These are phyloP conservation scores for Galeopsomyia nigrocyanea DNA, from an alignment of 2,888 invertebrate genomes.

Conservation along the genomic window DNA sequence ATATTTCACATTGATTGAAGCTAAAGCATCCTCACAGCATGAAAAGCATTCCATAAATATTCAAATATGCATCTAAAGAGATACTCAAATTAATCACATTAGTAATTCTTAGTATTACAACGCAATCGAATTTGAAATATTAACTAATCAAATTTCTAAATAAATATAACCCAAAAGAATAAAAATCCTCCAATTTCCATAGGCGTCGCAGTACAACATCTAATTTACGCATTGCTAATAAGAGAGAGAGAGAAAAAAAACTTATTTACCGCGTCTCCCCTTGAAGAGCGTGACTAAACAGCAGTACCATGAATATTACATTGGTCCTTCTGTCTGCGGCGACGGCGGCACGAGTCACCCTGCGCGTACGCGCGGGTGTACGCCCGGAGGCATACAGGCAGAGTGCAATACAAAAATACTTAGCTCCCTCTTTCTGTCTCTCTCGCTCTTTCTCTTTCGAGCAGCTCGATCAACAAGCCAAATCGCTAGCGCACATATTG, in stretches of 20 bases:
- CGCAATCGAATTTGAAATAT: too few species aligned
- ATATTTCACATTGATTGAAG: too few species aligned
- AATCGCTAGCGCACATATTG: slow-evolving; percentile 22
- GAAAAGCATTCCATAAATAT: too few species aligned
- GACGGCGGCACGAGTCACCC: background rate
- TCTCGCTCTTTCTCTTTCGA: background rate
- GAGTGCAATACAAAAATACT: slow-evolving; percentile 42
- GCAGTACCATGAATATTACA: slow-evolving; percentile 43
- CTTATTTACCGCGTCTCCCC: slow-evolving; percentile 8
- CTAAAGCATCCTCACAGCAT: too few species aligned
- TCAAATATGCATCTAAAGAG: too few species aligned
- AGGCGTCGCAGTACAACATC: too few species aligned
- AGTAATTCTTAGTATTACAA: too few species aligned
- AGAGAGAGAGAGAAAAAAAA: slow-evolving; percentile 16
- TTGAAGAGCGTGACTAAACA: slow-evolving; percentile 40
- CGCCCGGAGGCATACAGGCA: slow-evolving; percentile 14
- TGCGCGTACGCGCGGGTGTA: background rate
- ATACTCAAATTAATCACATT: too few species aligned
- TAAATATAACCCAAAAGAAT: too few species aligned
- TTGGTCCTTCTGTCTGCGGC: slow-evolving; percentile 11
- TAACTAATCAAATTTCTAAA: too few species aligned
- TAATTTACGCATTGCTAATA: slow-evolving; percentile 5
- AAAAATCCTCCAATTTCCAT: too few species aligned
- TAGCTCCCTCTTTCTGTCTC: slow-evolving; percentile 5
- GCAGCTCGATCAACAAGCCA: slow-evolving; percentile 37